Base-by-base conservation (phyloP, 2,113 vertebrate genomes). In the Grantiella picta region DNA sequence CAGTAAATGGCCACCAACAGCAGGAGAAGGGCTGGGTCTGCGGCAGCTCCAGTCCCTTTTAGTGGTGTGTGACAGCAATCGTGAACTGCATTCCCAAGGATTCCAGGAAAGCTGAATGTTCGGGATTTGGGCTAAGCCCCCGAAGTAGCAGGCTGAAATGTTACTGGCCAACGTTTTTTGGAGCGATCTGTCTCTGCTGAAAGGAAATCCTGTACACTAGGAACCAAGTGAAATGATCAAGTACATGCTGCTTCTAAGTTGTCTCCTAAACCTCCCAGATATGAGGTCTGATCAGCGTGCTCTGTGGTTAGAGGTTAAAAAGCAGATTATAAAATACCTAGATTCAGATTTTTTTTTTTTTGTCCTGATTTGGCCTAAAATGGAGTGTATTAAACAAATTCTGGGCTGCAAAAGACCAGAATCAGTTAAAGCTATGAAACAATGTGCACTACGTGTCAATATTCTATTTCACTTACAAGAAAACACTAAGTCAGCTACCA, bases 311-410 rank as follows among this genome's bases (percentile, higher is more conserved):
- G 98, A 99, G 98, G 98, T 98, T 98, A 98, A 98, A 99, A 99
- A 98, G 98, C 98, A 98, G 98, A 98, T 98, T 98, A 98, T 97
- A 98, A 99, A 99, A 99, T 98, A 98, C 98, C 98, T 99, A 98
- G 98, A 98, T 98, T 98, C 98, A 98, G 98, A 98, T 97, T 98
- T 98, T 96, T 98, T 97, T 88, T 92, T 97, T 98, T 98, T 97
- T 98, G 98, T 98, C 98, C 98, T 98, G 98, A 98, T 98, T 99
- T 98, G 98, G 98, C 98, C 98, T 99, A 99, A 98, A 98, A 98
- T 98, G 98, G 98, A 98, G 98, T 98, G 98, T 99, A 98, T 98
- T 98, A 98, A 98, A 99, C 98, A 98, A 97, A 98, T 96, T 95
- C 98, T 95, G 97, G 98, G 92, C 98, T 96, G 97, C 97, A 98